phyloP scores from a whole-genome alignment of 2,797 vertebrate genomes.

The Masticophis lateralis region DNA sequence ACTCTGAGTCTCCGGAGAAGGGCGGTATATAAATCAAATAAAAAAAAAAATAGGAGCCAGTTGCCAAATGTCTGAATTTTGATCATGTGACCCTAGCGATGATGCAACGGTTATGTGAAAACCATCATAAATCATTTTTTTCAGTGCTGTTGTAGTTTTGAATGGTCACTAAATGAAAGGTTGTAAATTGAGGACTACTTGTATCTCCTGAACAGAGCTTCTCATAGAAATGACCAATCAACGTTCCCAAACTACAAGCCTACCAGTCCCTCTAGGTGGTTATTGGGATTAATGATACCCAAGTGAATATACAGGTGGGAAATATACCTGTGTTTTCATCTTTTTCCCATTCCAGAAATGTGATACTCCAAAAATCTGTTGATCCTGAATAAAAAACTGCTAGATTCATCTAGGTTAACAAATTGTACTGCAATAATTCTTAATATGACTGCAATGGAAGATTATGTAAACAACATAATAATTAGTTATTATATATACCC shows the following conservation, averaged over 20 bases:
- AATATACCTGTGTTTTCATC: not conserved
- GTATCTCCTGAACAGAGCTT: not conserved
- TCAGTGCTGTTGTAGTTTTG: no score
- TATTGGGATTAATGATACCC: not conserved
- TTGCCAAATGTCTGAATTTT: no score
- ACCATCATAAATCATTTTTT: no score
- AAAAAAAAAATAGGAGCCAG: no score
- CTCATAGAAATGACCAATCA: not conserved
- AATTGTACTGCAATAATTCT: not conserved
- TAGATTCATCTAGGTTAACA: not conserved
- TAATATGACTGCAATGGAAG: not conserved
- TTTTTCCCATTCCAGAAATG: not conserved
- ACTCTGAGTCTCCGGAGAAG: no score
- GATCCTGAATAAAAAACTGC: not conserved
- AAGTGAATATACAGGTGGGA: not conserved
- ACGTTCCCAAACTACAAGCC: not conserved
- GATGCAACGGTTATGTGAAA: no score
- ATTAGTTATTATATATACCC: not conserved
- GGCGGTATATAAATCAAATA: no score
- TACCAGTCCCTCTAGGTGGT: not conserved
- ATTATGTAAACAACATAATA: not conserved
- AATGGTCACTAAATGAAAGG: no score
- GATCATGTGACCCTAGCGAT: no score
- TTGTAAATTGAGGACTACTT: no score
- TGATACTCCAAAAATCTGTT: not conserved